A percentile compares a stretch with the other conserved stretches of the same genome.
phyloP scores from a whole-genome alignment of 2,113 vertebrate genomes.

The Acanthisitta chloris region DNA sequence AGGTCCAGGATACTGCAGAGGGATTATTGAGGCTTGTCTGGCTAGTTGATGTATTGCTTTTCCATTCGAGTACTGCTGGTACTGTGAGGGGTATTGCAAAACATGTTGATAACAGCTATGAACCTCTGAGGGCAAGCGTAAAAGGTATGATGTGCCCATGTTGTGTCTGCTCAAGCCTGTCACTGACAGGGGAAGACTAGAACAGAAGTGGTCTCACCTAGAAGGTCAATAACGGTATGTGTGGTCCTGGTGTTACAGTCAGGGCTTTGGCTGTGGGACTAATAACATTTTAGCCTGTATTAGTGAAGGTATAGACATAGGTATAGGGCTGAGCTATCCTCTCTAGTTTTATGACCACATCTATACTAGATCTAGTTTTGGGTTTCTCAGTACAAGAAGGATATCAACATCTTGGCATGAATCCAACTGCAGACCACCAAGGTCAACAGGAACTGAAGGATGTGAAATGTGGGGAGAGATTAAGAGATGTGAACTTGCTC shows the following conservation, averaged over 20 bases:
- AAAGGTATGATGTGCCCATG: accelerated
- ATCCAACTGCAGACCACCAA: not conserved
- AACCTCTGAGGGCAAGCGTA: not conserved
- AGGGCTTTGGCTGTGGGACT: not conserved
- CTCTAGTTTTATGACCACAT: not conserved
- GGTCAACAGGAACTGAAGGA: not conserved
- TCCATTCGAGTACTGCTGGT: not conserved
- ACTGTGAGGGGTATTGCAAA: not conserved
- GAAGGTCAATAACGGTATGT: not conserved
- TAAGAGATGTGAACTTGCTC: not conserved
- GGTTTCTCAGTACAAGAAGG: too few species aligned
- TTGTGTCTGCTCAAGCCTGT: not conserved
- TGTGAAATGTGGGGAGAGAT: not conserved
- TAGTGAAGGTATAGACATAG: not conserved
- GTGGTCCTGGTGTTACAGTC: accelerated
- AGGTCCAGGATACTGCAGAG: not conserved
- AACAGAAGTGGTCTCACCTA: not conserved
- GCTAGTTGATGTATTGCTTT: not conserved
- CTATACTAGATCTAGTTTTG: not conserved
- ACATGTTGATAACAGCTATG: accelerated
- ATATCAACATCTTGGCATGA: not conserved
- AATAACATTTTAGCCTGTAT: not conserved
- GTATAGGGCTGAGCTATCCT: not conserved
- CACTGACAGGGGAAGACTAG: not conserved
- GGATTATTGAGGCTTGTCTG: not conserved